Percentiles rank a stretch among this genome's conserved stretches.
Evolutionary conservation across 2,888 invertebrate species (phyloP).

Genomic region (Disparrhopalites patrizii): DNA sequence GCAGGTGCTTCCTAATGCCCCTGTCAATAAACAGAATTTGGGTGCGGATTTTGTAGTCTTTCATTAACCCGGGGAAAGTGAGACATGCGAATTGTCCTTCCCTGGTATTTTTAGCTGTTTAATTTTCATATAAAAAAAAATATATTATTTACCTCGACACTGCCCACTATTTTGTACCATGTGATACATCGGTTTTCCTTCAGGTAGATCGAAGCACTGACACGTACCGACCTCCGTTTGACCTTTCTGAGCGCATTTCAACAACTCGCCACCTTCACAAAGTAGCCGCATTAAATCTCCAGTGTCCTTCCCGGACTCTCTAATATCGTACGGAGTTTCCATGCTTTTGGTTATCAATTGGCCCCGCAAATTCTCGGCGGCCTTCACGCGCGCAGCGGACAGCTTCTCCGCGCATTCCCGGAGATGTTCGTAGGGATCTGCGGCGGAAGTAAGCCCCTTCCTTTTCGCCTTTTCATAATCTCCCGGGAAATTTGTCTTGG

Average conservation of each 20-base stretch:
- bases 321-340: neutral
- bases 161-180: neutral
- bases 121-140: too few relatives aligned
- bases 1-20: neutral
- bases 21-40: too few relatives aligned
- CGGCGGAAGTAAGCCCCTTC: neutral
- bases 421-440: neutral
- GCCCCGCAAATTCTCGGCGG: neutral
- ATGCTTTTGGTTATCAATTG: neutral
- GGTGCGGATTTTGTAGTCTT: too few relatives aligned
- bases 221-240: constrained; percentile 4
- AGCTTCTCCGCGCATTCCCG: neutral
- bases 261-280: constrained; percentile 8
- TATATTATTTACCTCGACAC: too few relatives aligned
- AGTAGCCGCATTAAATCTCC: neutral
- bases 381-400: neutral
- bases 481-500: neutral
- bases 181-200: neutral
- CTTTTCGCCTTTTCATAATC: neutral
- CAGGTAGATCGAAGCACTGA: neutral
- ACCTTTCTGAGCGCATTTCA: neutral
- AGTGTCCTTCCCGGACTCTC: neutral
- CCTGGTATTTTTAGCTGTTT: too few relatives aligned
- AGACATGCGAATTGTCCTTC: too few relatives aligned
- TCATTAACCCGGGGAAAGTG: too few relatives aligned